Conservation (phyloP, 2,888 invertebrate genomes). For the Eupithecia tripunctaria region DNA sequence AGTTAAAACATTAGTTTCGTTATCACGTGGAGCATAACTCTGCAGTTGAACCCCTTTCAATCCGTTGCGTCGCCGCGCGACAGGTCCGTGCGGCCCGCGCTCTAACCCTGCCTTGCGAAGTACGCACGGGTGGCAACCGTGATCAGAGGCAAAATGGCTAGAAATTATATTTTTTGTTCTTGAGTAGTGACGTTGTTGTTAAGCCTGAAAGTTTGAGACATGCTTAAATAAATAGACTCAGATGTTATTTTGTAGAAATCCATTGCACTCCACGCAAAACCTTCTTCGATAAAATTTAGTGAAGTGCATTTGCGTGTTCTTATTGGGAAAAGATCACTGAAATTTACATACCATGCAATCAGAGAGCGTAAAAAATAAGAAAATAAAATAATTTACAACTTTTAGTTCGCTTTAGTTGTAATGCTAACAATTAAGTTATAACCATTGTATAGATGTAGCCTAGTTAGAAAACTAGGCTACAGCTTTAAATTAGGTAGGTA, state of each 20-base stretch:
- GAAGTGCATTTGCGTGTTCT: too few species aligned
- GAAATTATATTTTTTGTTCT: background rate
- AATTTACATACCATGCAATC: too few species aligned
- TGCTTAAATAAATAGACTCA: background rate
- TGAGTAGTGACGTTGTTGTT: background rate
- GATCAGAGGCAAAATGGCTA: background rate
- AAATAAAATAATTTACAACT: background rate
- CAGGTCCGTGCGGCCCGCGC: constrained; percentile 48
- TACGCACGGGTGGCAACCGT: background rate
- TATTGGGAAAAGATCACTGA: too few species aligned
- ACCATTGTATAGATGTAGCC: too few species aligned
- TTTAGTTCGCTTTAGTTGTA: background rate
- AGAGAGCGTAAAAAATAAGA: too few species aligned
- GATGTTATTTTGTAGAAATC: too few species aligned
- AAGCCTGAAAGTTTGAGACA: background rate
- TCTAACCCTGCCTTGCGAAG: constrained; percentile 65
- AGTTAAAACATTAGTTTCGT: constrained; percentile 38
- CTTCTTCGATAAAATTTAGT: too few species aligned
- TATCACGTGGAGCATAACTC: background rate
- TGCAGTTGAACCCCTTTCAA: constrained; percentile 40
- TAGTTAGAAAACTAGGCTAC: too few species aligned
- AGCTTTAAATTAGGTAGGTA: too few species aligned
- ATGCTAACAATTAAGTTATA: background rate
- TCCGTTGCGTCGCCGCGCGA: constrained; percentile 53
- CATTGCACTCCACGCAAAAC: too few species aligned